Conservation (phyloP, 2,113 vertebrate genomes). For the Eptatretus burgeri region DNA sequence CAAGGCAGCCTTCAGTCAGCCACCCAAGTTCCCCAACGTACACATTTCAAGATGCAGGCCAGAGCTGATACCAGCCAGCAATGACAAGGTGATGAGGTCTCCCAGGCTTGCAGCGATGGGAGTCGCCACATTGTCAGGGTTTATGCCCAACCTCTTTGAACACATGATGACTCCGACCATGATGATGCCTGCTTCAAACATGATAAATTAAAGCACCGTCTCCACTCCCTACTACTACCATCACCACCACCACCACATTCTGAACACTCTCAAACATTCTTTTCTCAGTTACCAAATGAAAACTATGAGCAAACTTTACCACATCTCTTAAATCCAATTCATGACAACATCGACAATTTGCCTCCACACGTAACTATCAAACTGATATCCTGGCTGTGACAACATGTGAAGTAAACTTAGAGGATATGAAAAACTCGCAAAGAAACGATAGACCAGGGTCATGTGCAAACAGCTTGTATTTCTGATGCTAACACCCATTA, state of each 20-base stretch:
- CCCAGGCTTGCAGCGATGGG: conserved; percentile 89
- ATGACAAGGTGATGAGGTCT: conserved; percentile 57
- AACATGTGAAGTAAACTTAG: no score
- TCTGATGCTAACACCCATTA: no score
- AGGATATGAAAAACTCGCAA: no score
- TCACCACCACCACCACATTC: neutral
- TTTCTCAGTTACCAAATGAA: no score
- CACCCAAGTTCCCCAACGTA: conserved; percentile 17
- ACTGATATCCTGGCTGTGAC: no score
- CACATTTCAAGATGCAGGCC: conserved; percentile 64
- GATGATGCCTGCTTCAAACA: conserved; percentile 35
- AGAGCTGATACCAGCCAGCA: conserved; percentile 76
- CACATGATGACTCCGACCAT: conserved; percentile 79
- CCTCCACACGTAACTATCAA: no score
- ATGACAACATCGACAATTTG: no score
- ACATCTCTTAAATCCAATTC: no score
- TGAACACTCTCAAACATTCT: no score
- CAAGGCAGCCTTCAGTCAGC: neutral
- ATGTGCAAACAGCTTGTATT: no score
- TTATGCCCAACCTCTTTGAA: conserved; percentile 56
- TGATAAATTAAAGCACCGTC: neutral
- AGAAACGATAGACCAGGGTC: no score
- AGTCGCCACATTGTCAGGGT: conserved; percentile 83
- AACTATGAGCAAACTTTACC: no score
- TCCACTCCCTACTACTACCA: neutral